A percentile compares a stretch with the other conserved stretches of the same genome.
These are phyloP conservation scores for Phalacrocorax aristotelis DNA, from an alignment of 2,113 vertebrate species.

Conservation along the genomic window DNA sequence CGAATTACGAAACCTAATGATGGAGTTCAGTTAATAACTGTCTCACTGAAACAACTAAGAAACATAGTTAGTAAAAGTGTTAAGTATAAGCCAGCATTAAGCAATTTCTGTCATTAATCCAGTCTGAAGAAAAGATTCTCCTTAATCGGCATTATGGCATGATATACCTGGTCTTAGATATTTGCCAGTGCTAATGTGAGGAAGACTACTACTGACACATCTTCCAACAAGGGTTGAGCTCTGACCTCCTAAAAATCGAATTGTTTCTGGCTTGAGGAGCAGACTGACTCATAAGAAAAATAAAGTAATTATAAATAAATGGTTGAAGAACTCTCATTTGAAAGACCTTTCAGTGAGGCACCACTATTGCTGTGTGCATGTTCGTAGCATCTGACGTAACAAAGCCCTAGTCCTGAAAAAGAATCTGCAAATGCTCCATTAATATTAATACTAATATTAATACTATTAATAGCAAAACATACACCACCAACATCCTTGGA, in stretches of 20 bases:
- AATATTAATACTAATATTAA: not conserved
- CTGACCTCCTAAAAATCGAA: not conserved
- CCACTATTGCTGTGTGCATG: accelerated
- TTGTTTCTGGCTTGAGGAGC: not conserved
- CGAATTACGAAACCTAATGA: not conserved
- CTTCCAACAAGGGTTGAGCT: not conserved
- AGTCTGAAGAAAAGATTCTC: not conserved
- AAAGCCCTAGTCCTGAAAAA: not conserved
- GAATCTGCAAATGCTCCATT: not conserved
- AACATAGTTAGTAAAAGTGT: not conserved
- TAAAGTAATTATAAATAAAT: not conserved
- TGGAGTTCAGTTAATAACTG: not conserved
- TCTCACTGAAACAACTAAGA: not conserved
- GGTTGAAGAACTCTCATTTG: not conserved
- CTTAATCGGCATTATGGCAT: not conserved
- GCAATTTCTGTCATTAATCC: not conserved
- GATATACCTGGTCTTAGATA: not conserved
- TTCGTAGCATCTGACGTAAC: not conserved
- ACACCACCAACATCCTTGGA: not conserved
- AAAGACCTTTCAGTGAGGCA: not conserved
- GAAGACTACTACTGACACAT: not conserved
- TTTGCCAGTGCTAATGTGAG: not conserved
- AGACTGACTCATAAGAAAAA: not conserved
- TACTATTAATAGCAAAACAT: not conserved
- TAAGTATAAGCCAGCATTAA: not conserved